phyloP scores from a whole-genome alignment of 2,113 vertebrate species.

The Calyptommatus sinebrachiatus region DNA sequence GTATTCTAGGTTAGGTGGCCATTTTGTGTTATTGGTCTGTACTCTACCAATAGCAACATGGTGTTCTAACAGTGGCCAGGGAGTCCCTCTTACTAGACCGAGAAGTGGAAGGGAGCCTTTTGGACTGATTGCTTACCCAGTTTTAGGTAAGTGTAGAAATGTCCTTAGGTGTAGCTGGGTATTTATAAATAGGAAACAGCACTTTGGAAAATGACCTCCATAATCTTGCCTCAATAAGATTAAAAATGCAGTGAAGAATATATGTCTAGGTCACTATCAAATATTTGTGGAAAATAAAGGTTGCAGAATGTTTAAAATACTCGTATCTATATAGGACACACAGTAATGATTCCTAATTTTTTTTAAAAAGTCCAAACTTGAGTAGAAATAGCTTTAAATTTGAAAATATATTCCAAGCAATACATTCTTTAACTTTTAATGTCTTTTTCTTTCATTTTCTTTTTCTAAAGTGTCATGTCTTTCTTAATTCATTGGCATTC shows the following conservation, averaged over 20 bases:
- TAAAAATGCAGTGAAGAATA: not conserved
- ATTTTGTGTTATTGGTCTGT: too few species aligned
- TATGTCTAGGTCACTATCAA: not conserved
- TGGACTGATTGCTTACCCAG: too few species aligned
- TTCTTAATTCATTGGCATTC: conserved; percentile 40
- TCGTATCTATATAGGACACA: not conserved
- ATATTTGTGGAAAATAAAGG: not conserved
- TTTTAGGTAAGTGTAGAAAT: too few species aligned
- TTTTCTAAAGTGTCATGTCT: conserved; percentile 21
- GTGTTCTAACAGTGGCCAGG: too few species aligned
- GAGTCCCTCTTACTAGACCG: too few species aligned
- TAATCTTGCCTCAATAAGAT: not conserved
- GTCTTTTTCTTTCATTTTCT: not conserved
- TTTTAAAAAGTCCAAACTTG: conserved; percentile 13
- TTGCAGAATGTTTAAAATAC: conserved; percentile 27
- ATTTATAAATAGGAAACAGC: not conserved
- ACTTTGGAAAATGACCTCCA: not conserved
- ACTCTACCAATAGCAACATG: too few species aligned
- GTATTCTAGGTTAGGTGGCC: too few species aligned
- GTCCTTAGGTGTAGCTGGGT: too few species aligned
- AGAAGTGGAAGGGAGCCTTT: too few species aligned
- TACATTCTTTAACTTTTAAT: conserved; percentile 21
- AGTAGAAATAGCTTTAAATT: conserved; percentile 16
- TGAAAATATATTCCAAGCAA: not conserved
- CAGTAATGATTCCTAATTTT: not conserved